Percentiles rank a stretch among this genome's conserved stretches.
Evolutionary conservation across 2,113 vertebrate species (phyloP).

Genomic region (Colinus virginianus): DNA sequence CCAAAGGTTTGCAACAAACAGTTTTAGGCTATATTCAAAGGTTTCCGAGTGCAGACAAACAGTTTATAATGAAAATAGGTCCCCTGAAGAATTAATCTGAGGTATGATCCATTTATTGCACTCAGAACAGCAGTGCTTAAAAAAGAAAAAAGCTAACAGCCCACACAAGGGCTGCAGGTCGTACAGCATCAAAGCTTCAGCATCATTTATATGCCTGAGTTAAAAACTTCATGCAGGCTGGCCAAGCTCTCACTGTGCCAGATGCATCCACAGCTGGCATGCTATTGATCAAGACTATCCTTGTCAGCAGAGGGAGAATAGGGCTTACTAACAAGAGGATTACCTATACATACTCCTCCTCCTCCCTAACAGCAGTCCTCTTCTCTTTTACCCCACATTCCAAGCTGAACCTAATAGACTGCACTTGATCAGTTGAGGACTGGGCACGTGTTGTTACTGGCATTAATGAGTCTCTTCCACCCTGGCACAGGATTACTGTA

Average conservation of each 20-base stretch:
- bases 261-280: neutral
- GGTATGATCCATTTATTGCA: conserved; percentile 5
- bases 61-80: neutral
- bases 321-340: neutral
- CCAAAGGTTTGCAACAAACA: neutral
- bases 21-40: neutral
- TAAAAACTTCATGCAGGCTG: neutral
- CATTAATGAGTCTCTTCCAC: neutral
- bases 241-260: neutral
- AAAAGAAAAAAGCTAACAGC: neutral
- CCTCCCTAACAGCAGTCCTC: neutral
- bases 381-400: neutral
- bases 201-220: neutral
- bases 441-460: neutral
- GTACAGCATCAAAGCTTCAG: neutral
- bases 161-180: conserved; percentile 20
- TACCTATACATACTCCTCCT: neutral
- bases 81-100: conserved; percentile 2
- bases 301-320: neutral
- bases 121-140: neutral
- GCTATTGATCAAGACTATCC: neutral
- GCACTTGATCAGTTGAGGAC: neutral
- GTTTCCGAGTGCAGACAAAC: neutral
- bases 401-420: neutral
- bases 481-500: neutral